phyloP scores from a whole-genome alignment of 2,888 invertebrate genomes.

The Lampropteryx suffumata region DNA sequence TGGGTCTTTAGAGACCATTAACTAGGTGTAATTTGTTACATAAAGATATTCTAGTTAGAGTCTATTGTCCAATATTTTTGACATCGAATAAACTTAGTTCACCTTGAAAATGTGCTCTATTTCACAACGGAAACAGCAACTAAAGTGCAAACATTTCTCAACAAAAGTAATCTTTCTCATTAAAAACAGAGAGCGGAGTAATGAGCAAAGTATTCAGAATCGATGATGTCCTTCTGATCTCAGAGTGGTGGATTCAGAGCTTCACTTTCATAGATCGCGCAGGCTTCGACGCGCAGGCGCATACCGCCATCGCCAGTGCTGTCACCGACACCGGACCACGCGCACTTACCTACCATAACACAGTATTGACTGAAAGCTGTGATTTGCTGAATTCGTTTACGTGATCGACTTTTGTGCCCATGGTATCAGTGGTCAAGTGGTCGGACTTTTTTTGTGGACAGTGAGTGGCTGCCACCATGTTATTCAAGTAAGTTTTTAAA shows the following conservation, averaged over 20 bases:
- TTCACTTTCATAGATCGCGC: slow-evolving; percentile 49
- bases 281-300: slow-evolving; percentile 57
- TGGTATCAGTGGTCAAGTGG: slow-evolving; percentile 61
- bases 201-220: slow-evolving; percentile 4
- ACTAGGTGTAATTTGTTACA: no score
- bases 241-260: slow-evolving; percentile 29
- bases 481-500: slow-evolving; percentile 53
- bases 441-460: slow-evolving; percentile 48
- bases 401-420: slow-evolving; percentile 59
- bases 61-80: no score
- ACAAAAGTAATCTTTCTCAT: slow-evolving; percentile 5
- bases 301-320: slow-evolving; percentile 52
- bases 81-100: background rate
- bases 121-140: background rate
- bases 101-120: slow-evolving; percentile 9
- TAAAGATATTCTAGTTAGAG: no score
- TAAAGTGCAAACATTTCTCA: slow-evolving; percentile 9
- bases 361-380: slow-evolving; percentile 39
- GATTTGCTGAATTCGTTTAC: slow-evolving; percentile 39
- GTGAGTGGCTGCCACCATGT: slow-evolving; percentile 54
- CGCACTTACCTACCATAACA: slow-evolving; percentile 30
- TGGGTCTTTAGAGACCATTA: background rate
- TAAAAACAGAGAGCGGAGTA: slow-evolving; percentile 5
- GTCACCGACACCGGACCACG: slow-evolving; percentile 48
- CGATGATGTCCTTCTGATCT: slow-evolving; percentile 34